Evolutionary conservation across 2,797 vertebrate species (phyloP).

Genomic region (Poeciliopsis paucimaculata): DNA sequence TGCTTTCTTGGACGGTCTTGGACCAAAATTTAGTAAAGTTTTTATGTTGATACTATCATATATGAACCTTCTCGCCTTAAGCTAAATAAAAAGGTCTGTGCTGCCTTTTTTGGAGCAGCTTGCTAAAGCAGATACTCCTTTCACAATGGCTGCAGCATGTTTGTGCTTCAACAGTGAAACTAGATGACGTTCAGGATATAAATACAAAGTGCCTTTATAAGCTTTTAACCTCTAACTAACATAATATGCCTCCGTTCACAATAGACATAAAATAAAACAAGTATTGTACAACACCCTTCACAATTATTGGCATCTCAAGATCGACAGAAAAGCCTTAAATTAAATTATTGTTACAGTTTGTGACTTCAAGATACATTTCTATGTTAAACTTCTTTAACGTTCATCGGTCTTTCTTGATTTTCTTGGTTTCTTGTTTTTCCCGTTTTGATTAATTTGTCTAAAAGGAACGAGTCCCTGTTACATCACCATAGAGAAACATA

Average conservation of each 20-base stretch:
- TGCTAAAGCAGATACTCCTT: conserved; percentile 38
- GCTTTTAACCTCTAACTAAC: conserved; percentile 24
- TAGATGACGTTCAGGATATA: conserved; percentile 24
- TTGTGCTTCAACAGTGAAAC: conserved; percentile 25
- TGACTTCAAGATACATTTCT: not conserved
- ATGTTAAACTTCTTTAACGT: not conserved
- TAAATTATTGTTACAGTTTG: not conserved
- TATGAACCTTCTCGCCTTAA: conserved; percentile 71
- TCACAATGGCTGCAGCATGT: conserved; percentile 5
- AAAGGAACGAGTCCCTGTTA: not conserved
- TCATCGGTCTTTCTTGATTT: not conserved
- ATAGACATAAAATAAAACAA: conserved; percentile 1
- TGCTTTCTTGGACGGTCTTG: conserved; percentile 64
- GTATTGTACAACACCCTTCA: not conserved
- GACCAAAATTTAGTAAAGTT: conserved; percentile 72
- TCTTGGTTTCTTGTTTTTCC: not conserved
- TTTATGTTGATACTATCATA: conserved; percentile 53
- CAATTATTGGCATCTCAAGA: not conserved
- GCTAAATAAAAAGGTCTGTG: conserved; percentile 36
- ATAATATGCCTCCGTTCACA: conserved; percentile 23
- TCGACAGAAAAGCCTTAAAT: not conserved
- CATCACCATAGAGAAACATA: not conserved
- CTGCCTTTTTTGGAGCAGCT: conserved; percentile 38
- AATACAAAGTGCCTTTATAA: conserved; percentile 67
- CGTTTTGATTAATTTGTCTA: not conserved